Evolutionary conservation across 2,797 vertebrate species (phyloP).

Genomic region (Synaphobranchus kaupii): DNA sequence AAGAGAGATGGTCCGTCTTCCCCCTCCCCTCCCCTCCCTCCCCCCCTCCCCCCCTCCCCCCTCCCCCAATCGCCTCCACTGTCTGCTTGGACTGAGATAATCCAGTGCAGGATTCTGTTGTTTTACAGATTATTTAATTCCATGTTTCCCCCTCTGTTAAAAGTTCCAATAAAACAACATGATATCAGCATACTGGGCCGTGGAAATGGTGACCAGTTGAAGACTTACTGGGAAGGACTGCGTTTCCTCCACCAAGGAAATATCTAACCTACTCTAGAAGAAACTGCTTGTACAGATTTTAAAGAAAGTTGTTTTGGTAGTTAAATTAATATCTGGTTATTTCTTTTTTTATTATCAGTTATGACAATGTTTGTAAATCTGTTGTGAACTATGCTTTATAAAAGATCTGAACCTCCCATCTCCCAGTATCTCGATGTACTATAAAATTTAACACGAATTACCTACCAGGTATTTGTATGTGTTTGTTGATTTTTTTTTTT

Average conservation of each 20-base stretch:
- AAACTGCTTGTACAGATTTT: slow-evolving; percentile 67
- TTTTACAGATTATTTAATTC: slow-evolving; percentile 62
- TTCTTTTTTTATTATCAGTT: slow-evolving; percentile 58
- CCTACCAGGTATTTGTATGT: slow-evolving; percentile 72
- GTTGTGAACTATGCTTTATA: slow-evolving; percentile 76
- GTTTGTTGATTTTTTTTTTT: slow-evolving; percentile 52
- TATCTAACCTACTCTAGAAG: slow-evolving; percentile 41
- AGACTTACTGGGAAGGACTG: slow-evolving; percentile 45
- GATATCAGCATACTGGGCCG: slow-evolving; percentile 45
- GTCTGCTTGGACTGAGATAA: slow-evolving; percentile 45
- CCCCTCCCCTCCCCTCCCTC: slow-evolving; percentile 28
- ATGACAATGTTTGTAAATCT: slow-evolving; percentile 76
- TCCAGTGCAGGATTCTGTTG: slow-evolving; percentile 42
- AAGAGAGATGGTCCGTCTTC: slow-evolving; percentile 59
- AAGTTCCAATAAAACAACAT: slow-evolving; percentile 41
- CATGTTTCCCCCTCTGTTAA: slow-evolving; percentile 50
- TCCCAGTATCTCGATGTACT: slow-evolving; percentile 65
- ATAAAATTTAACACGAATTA: slow-evolving; percentile 71
- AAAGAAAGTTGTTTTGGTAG: slow-evolving; percentile 66
- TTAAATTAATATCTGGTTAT: slow-evolving; percentile 56
- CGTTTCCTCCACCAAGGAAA: slow-evolving; percentile 50
- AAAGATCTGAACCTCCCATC: slow-evolving; percentile 58
- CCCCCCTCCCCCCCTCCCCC: too few species aligned
- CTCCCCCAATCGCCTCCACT: slow-evolving; percentile 29
- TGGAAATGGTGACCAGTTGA: slow-evolving; percentile 38